Conservation (phyloP, 2,888 invertebrate species). For the Drosophila mayaguana region DNA sequence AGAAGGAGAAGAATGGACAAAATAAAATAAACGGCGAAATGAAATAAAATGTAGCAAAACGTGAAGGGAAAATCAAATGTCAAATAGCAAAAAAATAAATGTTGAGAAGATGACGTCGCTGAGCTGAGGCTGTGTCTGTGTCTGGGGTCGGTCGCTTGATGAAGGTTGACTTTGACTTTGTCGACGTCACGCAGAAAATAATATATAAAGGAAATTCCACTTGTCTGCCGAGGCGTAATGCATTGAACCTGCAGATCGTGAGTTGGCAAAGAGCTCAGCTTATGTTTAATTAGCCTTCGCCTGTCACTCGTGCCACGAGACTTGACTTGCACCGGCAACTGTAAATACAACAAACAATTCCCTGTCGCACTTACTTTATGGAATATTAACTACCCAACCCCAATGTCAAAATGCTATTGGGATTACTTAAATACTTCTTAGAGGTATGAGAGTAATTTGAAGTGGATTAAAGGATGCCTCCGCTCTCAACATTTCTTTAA, state of each 20-base stretch:
- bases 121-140: not conserved
- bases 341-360: slow-evolving; percentile 20
- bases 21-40: not conserved
- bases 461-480: not conserved
- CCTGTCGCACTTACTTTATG: slow-evolving; percentile 7
- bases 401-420: slow-evolving; percentile 18
- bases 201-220: slow-evolving; percentile 63
- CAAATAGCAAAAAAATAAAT: slow-evolving; percentile 66
- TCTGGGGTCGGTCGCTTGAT: slow-evolving; percentile 42
- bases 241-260: slow-evolving; percentile 71
- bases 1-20: slow-evolving; percentile 12
- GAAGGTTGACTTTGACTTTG: slow-evolving; percentile 72
- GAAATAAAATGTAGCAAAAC: slow-evolving; percentile 19
- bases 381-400: not conserved
- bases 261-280: slow-evolving; percentile 51
- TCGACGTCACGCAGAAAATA: slow-evolving; percentile 68
- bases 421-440: not conserved
- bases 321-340: slow-evolving; percentile 12
- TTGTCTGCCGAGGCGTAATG: slow-evolving; percentile 66
- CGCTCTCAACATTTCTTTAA: too few species aligned
- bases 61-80: slow-evolving; percentile 73
- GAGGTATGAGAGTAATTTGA: not conserved
- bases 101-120: slow-evolving; percentile 67
- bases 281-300: slow-evolving; percentile 40
- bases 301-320: slow-evolving; percentile 36